Conservation (phyloP, 2,888 invertebrate species). For the Acrobasis suavella region DNA sequence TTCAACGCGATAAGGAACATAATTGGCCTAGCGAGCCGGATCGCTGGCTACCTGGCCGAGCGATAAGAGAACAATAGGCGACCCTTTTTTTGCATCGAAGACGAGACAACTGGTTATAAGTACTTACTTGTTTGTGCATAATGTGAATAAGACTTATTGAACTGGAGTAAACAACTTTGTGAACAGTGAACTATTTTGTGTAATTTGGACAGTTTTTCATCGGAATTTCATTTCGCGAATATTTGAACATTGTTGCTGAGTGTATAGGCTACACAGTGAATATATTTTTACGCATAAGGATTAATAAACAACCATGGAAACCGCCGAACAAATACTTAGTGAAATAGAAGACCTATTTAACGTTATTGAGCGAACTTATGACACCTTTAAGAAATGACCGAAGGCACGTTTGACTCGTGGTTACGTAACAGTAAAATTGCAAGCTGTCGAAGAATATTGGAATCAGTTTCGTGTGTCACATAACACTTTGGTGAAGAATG, state of each 20-base stretch:
- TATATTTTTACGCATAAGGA: neutral
- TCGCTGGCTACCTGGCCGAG: neutral
- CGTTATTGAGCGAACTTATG: neutral
- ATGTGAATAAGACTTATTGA: neutral
- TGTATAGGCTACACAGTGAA: neutral
- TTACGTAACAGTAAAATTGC: slow-evolving; percentile 3
- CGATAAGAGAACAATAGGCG: slow-evolving; percentile 1
- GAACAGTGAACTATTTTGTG: neutral
- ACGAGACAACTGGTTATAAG: neutral
- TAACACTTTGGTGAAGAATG: neutral
- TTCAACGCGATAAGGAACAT: neutral
- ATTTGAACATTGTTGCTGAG: too few species aligned
- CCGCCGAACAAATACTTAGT: neutral
- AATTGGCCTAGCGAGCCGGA: neutral
- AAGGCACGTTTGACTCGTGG: slow-evolving; percentile 2
- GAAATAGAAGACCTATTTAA: neutral
- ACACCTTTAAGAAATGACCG: neutral
- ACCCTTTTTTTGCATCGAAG: slow-evolving; percentile 3
- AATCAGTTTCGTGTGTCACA: neutral
- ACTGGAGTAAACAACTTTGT: neutral
- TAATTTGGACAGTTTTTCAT: too few species aligned
- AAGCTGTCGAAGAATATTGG: slow-evolving; percentile 1
- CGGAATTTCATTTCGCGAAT: too few species aligned
- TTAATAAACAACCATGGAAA: slow-evolving; percentile 1
- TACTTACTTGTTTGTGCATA: neutral